Evolutionary conservation across 1,140 invertebrate species (phyloP).

Genomic region (Pygmarrhopalites habei): DNA sequence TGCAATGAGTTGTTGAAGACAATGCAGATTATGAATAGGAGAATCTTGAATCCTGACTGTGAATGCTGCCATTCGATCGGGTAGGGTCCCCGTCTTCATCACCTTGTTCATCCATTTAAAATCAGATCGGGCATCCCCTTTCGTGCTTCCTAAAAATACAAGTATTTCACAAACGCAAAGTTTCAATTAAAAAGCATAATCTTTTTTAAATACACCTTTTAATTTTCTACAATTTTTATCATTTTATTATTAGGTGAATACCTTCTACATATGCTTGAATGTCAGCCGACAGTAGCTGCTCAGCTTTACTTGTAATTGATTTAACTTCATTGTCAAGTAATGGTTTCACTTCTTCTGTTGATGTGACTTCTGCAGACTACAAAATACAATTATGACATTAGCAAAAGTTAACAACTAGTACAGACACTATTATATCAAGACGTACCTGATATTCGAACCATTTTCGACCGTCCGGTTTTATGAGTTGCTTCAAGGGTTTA

Average conservation of each 20-base stretch:
- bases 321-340: conserved; percentile 2
- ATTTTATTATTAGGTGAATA: neutral
- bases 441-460: conserved; percentile 14
- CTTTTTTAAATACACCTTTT: neutral
- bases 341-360: conserved; percentile 5
- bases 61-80: conserved; percentile 78
- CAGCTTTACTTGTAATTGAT: conserved; percentile 3
- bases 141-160: conserved; percentile 9
- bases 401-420: neutral
- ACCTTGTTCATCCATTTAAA: conserved; percentile 69
- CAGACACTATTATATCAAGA: neutral
- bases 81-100: conserved; percentile 66
- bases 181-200: neutral
- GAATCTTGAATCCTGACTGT: conserved; percentile 76
- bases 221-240: neutral
- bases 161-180: neutral
- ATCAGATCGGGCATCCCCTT: conserved; percentile 24
- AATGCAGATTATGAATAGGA: conserved; percentile 67
- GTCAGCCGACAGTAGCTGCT: conserved; percentile 12
- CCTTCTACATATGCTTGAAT: conserved; percentile 10
- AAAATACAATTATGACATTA: neutral
- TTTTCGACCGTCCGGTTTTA: conserved; percentile 11
- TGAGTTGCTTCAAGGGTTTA: conserved; percentile 3
- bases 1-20: conserved; percentile 61
- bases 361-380: neutral